Conservation (phyloP, 2,797 vertebrate genomes). For the Aulostomus chinensis region DNA sequence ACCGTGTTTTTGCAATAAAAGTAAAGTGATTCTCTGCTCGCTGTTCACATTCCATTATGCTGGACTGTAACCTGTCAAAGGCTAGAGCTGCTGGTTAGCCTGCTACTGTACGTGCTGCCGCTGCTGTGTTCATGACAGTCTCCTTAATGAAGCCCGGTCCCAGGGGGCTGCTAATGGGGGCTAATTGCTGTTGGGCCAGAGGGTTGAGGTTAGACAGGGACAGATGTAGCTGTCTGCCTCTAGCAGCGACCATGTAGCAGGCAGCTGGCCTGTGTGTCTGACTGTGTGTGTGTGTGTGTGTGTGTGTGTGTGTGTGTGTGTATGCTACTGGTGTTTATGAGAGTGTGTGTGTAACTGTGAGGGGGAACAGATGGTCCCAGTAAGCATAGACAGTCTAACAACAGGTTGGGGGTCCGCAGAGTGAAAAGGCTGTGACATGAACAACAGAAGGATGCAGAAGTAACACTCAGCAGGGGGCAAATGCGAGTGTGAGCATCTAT, state of each 20-base stretch:
- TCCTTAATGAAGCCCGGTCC: constrained; percentile 75
- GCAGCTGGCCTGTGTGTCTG: constrained; percentile 64
- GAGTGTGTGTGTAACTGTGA: constrained; percentile 45
- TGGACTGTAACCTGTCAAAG: constrained; percentile 45
- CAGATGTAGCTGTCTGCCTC: constrained; percentile 77
- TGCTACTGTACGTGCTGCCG: constrained; percentile 30
- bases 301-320: constrained; percentile 11
- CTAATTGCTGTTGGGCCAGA: constrained; percentile 80
- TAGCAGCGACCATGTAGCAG: constrained; percentile 65
- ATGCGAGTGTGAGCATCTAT: constrained; percentile 33
- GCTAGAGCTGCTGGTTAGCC: constrained; percentile 46
- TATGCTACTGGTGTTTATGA: constrained; percentile 8
- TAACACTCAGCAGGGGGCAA: constrained; percentile 58
- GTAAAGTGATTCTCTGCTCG: constrained; percentile 9
- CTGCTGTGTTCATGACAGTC: constrained; percentile 56
- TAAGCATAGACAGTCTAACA: constrained; percentile 62
- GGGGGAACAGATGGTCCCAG: constrained; percentile 79
- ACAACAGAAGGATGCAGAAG: constrained; percentile 60
- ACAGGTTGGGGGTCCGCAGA: constrained; percentile 70
- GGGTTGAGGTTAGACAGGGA: constrained; percentile 75
- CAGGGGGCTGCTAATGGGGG: constrained; percentile 75
- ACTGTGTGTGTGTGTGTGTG: constrained; percentile 12
- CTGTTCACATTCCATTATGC: constrained; percentile 46
- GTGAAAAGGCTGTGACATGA: constrained; percentile 71
- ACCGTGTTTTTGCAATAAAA: too few relatives aligned